phyloP scores from a whole-genome alignment of 2,797 vertebrate species.

The Anas capensis region DNA sequence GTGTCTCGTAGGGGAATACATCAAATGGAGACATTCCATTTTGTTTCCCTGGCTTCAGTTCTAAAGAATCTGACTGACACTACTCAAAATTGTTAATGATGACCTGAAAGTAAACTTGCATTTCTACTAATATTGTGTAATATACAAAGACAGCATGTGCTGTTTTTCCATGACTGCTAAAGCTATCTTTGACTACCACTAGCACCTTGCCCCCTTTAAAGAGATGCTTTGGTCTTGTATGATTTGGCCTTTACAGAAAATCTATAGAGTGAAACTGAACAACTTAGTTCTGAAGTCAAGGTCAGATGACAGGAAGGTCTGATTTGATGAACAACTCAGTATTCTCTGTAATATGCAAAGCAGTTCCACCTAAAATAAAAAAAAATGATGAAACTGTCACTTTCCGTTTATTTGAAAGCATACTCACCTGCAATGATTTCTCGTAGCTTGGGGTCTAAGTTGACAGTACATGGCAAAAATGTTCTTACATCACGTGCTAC shows the following conservation, averaged over 20 bases:
- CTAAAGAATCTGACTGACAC: neutral
- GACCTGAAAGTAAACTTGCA: neutral
- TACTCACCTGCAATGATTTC: conserved; percentile 94
- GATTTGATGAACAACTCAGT: neutral
- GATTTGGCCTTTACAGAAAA: neutral
- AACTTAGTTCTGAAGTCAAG: neutral
- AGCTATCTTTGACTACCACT: neutral
- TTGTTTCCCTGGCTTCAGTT: neutral
- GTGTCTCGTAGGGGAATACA: neutral
- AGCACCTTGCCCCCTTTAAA: neutral
- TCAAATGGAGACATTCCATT: neutral
- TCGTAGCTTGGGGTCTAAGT: conserved; percentile 95
- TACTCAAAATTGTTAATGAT: neutral
- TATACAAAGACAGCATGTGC: neutral
- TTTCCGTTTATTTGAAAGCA: neutral
- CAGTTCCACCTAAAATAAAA: neutral
- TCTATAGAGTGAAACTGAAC: neutral
- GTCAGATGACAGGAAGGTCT: neutral
- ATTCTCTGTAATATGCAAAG: neutral
- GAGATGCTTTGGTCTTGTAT: neutral
- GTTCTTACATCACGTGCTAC: conserved; percentile 91
- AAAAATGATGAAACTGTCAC: neutral
- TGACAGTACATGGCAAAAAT: conserved; percentile 96
- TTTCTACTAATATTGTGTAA: neutral
- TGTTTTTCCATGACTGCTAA: neutral